Evolutionary conservation across 2,888 invertebrate species (phyloP), one percentile per base, ranked within the genome.

Genomic region (Rhingia rostrata): DNA sequence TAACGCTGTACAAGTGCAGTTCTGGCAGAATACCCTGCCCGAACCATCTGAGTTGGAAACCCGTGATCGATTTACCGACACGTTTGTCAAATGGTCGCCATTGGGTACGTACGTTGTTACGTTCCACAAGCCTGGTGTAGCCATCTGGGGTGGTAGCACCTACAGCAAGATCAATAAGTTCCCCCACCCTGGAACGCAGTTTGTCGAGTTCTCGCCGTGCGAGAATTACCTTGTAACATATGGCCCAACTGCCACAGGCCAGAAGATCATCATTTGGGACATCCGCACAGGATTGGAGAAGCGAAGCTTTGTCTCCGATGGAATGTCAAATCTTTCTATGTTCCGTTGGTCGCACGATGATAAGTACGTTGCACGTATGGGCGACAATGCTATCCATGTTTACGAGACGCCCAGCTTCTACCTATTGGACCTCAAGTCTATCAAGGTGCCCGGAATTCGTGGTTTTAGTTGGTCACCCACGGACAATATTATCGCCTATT

Each of bases 391-490:
- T 37, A 94, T 99, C 39, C 97, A 97, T 86, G 96, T 99, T 10
- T 99, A 98, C 90, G 98, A 99, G 92, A 98, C 99, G 0, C 98
- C 98, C 0, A 97, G 97, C 14, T 99, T 99, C 91, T 97, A 96
- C 81, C 92, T 99, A 70, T 92, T 98, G 5, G 98, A 99, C 82
- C 97, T 98, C 91, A 98, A 98, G 90, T 97, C 98, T 86, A 95
- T 99, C 75, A 98, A 98, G 91, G 95, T 97, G 51, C 93, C 95
- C 5, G 97, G 97, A 47, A 97, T 98, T 88, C 93, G 97, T 86
- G 98, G 98, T 89, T 99, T 99, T 92, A 96, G 96, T 87, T 99
- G 99, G 99, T 99, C 99, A 0, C 99, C 99, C 0, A 96, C 98
- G 0, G 98, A 99, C 90, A 99, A 98, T 90, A 94, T 97, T 41